These are phyloP conservation scores for Heliothis peltigera DNA, from an alignment of 2,888 invertebrate species.

Conservation along the genomic window DNA sequence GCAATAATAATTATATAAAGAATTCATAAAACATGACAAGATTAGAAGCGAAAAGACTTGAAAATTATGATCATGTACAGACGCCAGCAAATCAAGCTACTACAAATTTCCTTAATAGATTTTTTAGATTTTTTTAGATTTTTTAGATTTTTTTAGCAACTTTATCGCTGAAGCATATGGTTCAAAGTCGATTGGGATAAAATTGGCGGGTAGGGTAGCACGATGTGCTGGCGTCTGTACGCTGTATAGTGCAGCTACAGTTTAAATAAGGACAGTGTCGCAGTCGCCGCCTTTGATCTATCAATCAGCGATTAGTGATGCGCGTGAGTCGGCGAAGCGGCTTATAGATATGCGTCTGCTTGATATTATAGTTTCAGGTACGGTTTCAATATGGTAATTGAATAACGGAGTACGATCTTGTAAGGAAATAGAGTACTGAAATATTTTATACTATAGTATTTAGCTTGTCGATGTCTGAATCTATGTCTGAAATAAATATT, in stretches of 20 bases:
- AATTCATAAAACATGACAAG: too few species aligned
- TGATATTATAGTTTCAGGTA: constrained; percentile 35
- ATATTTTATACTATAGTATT: background rate
- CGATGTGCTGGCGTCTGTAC: too few species aligned
- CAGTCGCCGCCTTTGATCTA: constrained; percentile 67
- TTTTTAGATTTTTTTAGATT: too few species aligned
- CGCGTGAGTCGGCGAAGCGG: constrained; percentile 64
- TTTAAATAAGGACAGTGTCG: constrained; percentile 60
- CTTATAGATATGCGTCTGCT: constrained; percentile 48
- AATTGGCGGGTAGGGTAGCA: too few species aligned
- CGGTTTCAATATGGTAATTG: constrained; percentile 41
- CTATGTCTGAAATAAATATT: too few species aligned
- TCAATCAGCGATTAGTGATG: constrained; percentile 75
- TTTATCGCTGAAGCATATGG: too few species aligned
- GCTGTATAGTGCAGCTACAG: constrained; percentile 7
- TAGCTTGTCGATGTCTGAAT: too few species aligned
- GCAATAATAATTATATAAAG: too few species aligned
- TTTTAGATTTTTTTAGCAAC: too few species aligned
- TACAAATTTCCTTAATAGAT: too few species aligned
- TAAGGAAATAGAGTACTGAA: constrained; percentile 25
- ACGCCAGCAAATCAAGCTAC: too few species aligned
- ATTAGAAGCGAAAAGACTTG: background rate
- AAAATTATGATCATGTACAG: background rate
- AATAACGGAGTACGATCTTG: constrained; percentile 22
- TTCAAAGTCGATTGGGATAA: too few species aligned